Conservation (phyloP, 2,888 invertebrate genomes). For the Pristionchus fissidentatus region DNA sequence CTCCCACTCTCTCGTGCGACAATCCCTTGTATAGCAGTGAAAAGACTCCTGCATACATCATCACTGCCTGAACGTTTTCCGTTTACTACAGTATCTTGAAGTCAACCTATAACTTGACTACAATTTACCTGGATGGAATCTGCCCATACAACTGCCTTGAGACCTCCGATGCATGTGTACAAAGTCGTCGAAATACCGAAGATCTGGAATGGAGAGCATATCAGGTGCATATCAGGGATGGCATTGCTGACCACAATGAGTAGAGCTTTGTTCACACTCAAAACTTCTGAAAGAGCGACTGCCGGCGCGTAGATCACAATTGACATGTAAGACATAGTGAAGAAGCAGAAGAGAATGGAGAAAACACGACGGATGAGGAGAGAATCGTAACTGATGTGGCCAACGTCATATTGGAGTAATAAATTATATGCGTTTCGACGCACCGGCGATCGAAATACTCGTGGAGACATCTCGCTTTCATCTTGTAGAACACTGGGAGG, state of each 20-base stretch:
- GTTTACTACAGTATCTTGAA: too few relatives aligned
- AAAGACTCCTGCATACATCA: constrained; percentile 69
- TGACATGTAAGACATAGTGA: constrained; percentile 67
- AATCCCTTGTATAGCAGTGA: constrained; percentile 65
- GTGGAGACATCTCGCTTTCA: constrained; percentile 68
- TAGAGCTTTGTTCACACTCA: constrained; percentile 61
- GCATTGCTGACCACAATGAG: constrained; percentile 63
- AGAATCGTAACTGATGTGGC: constrained; percentile 61
- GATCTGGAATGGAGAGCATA: constrained; percentile 53
- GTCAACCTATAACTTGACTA: background rate
- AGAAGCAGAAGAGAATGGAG: constrained; percentile 64
- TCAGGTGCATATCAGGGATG: too few relatives aligned
- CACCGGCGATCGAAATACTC: constrained; percentile 70
- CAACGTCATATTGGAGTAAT: background rate
- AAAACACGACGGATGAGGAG: constrained; percentile 62
- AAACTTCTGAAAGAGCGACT: constrained; percentile 66
- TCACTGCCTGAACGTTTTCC: constrained; percentile 56
- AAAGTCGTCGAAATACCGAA: constrained; percentile 67
- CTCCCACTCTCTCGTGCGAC: constrained; percentile 65
- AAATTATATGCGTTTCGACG: constrained; percentile 52
- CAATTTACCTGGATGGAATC: constrained; percentile 61
- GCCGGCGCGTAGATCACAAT: constrained; percentile 70
- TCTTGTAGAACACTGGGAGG: constrained; percentile 71
- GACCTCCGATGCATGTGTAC: constrained; percentile 68
- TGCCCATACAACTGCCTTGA: constrained; percentile 70